Evolutionary conservation across 2,888 invertebrate species (phyloP), one percentile per base, ranked within the genome.

Genomic region (Sicus ferrugineus): DNA sequence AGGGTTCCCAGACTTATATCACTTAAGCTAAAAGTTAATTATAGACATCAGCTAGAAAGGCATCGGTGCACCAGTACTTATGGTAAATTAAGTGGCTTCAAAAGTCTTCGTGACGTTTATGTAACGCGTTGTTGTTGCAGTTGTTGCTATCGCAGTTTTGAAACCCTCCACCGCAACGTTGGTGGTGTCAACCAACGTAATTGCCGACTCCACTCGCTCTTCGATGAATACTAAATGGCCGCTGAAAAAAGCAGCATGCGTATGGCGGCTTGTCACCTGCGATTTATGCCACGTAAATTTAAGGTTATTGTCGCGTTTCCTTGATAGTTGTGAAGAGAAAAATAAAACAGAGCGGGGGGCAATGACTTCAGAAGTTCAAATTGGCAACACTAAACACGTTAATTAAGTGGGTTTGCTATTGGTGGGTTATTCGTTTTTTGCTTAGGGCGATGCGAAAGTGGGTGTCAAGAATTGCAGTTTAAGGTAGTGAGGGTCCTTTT

Each of bases 1-100:
- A 69, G 69, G 64, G 64, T 69, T 70, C 50, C 68, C 63, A 63
- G 64, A 70, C 70, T 67, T 70, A n/a, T n/a, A 46, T 46, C 70
- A 67, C 70, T 70, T 67, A 56, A 63, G 59, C 38, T 26, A 28
- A 34, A 48, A 52, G 50, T 56, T 66, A 68, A 71, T 68, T 68
- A 71, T 59, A 65, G 61, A 68, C 61, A 61, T 71, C 62, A 70
- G 31, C 30, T 16, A 19, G 30, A 28, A 58, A 30, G 58, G 31
- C 58, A 59, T 59, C 46, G 66, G 16, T 23, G 31, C 19, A 50
- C 42, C 58, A 19, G 28, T 26, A 42, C 26, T 58, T 66, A 58
- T 28, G 66, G 66, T 58, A 58, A 58, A 66, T 66, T 66, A 42
- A 58, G 66, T 46, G 56, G 66, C 66, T 66, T 38, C 56, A 42